Evolutionary conservation across 2,797 vertebrate genomes (phyloP).

Genomic region (Pelochelys cantorii): DNA sequence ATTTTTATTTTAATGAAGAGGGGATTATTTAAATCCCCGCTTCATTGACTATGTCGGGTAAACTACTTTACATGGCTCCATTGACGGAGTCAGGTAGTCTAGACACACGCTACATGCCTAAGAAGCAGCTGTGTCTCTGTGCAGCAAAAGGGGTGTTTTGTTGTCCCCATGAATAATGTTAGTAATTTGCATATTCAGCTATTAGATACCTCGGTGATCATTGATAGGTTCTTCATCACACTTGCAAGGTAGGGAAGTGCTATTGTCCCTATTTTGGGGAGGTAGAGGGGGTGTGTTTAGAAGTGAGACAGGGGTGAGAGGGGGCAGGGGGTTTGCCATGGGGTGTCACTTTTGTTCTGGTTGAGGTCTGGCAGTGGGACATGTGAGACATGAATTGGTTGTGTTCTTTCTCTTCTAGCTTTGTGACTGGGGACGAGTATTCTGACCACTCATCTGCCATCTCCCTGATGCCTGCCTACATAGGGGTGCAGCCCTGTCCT

Average conservation of each 20-base stretch:
- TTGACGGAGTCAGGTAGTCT: too few relatives aligned
- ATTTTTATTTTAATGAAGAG: too few relatives aligned
- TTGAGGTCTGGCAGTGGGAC: not conserved
- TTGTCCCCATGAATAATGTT: conserved; percentile 23
- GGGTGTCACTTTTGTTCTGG: not conserved
- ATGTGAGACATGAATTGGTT: not conserved
- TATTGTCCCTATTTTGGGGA: not conserved
- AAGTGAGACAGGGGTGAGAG: fast-evolving
- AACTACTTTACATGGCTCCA: too few relatives aligned
- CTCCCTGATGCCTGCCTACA: conserved; percentile 41
- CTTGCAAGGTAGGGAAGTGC: not conserved
- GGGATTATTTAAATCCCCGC: too few relatives aligned
- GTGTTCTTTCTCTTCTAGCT: not conserved
- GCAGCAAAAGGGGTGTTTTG: not conserved
- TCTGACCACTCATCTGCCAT: conserved; percentile 6
- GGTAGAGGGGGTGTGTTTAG: not conserved
- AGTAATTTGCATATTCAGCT: not conserved
- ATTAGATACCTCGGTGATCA: conserved; percentile 11
- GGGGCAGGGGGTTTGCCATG: not conserved
- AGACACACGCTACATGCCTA: not conserved
- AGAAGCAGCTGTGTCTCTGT: conserved; percentile 40
- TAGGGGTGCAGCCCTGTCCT: not conserved
- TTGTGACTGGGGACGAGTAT: not conserved
- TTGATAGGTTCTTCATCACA: not conserved
- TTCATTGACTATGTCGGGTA: too few relatives aligned